Evolutionary conservation across 2,797 vertebrate genomes (phyloP), one percentile per base, ranked within the genome.

Genomic region (Falco peregrinus): DNA sequence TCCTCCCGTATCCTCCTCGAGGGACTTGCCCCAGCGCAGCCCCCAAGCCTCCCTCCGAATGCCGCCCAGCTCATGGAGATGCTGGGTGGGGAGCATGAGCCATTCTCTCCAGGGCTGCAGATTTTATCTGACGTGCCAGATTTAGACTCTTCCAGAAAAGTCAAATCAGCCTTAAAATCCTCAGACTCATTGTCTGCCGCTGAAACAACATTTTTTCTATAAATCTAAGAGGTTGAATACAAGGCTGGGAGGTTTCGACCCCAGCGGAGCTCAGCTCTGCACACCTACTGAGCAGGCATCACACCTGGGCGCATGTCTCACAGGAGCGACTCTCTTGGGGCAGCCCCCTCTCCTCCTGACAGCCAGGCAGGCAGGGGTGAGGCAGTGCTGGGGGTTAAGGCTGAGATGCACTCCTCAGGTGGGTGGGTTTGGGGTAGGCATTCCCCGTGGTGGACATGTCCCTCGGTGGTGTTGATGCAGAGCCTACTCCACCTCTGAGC

Each of bases 121-220:
- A 59, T 94, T 91, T 81, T 78, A 77, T 89, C 89, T 95, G 48
- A 20, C 2, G 7, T 12, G 33, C 73, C 71, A 61, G 21, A 54
- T 87, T 94, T 65, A 87, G 61, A 24, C 53, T 65, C 57, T 57
- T 61, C 54, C 51, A 92, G 39, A 61, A 84, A 69, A 88, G 45
- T 22, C 77, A 64, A 39, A 89, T 71, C 70, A 28, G 43, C 77
- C 48, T 82, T 43, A 79, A 89, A 75, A 73, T 48, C 47, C 33
- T 79, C 67, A 87, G 35, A 31, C 54, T 79, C 16, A 0, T 53
- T 45, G 19, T 25, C 60, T 77, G 18, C 60, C 43, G 4, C 41
- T 28, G 61, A 35, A 53, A 67, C 8, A 77, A 18, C 10, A 8
- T 39, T 33, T 68, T 43, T 56, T 33, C 33, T 75, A 0, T 90